A percentile compares a stretch with the other conserved stretches of the same genome.
These are phyloP conservation scores for Saimiri boliviensis DNA, from an alignment of 2,113 vertebrate species.

Conservation along the genomic window DNA sequence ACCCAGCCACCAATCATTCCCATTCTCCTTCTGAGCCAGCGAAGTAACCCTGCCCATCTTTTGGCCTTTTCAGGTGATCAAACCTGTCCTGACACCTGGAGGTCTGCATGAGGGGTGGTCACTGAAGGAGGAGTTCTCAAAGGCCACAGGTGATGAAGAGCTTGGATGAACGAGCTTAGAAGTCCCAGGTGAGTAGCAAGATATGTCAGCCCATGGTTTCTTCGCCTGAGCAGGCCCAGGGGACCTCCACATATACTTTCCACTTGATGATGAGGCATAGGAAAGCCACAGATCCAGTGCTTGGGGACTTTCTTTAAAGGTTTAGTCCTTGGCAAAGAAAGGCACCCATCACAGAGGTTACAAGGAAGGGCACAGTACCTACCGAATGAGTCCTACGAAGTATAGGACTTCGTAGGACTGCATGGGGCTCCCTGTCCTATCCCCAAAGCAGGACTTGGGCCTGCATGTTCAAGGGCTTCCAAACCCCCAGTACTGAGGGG, in stretches of 20 bases:
- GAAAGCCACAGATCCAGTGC: neutral
- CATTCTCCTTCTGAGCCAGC: neutral
- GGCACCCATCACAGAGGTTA: neutral
- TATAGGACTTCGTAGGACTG: neutral
- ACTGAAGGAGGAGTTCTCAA: neutral
- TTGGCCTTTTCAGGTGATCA: constrained; percentile 51
- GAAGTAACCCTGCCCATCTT: constrained; percentile 45
- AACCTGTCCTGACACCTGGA: neutral
- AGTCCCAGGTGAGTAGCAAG: constrained; percentile 64
- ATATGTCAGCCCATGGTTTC: neutral
- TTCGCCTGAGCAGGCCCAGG: neutral
- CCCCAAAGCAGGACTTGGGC: neutral
- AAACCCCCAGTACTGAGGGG: neutral
- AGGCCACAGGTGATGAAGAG: neutral
- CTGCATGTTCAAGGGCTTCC: neutral
- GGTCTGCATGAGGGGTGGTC: neutral
- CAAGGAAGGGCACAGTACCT: neutral
- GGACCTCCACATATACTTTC: neutral
- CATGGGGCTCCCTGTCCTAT: neutral
- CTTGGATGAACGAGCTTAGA: neutral
- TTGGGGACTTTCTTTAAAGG: neutral
- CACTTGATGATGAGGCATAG: neutral
- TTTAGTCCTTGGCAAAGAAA: neutral
- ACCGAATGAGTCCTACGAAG: neutral
- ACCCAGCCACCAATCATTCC: neutral